These are phyloP conservation scores for Chanos chanos DNA, from an alignment of 2,797 vertebrate genomes.

Conservation along the genomic window DNA sequence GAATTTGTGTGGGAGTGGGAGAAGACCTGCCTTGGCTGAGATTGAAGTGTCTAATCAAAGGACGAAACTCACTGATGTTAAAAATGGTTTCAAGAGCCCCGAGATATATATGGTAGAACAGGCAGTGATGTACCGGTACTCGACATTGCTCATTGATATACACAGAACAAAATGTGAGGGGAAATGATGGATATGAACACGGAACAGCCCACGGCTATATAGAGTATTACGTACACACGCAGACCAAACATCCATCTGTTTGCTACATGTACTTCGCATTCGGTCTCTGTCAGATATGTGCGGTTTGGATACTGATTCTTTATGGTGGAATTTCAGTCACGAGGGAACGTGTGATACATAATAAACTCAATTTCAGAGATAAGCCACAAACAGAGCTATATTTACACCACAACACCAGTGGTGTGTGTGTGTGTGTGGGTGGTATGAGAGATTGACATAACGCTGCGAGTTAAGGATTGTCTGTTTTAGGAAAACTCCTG, in stretches of 20 bases:
- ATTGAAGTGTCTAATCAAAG: too few species aligned
- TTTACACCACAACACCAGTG: too few species aligned
- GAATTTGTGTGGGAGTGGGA: too few species aligned
- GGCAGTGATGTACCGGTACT: too few species aligned
- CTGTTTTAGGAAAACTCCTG: neutral
- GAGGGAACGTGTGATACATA: neutral
- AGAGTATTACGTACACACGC: neutral
- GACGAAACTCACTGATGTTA: too few species aligned
- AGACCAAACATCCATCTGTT: neutral
- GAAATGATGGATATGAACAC: neutral
- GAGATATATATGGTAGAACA: neutral
- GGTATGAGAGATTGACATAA: constrained; percentile 6
- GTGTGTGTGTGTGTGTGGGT: neutral
- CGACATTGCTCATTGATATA: neutral
- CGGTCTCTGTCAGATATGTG: too few species aligned
- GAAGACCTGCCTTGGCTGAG: too few species aligned
- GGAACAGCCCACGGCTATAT: neutral
- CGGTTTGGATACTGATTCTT: too few species aligned
- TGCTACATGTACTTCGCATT: too few species aligned
- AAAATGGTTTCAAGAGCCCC: neutral
- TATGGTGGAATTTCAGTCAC: neutral
- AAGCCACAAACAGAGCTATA: neutral
- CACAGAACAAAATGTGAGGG: neutral
- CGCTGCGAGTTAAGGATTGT: constrained; percentile 10
- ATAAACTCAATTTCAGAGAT: neutral